Evolutionary conservation across 2,888 invertebrate genomes (phyloP), one percentile per base, ranked within the genome.

Genomic region (Lapara coniferarum): DNA sequence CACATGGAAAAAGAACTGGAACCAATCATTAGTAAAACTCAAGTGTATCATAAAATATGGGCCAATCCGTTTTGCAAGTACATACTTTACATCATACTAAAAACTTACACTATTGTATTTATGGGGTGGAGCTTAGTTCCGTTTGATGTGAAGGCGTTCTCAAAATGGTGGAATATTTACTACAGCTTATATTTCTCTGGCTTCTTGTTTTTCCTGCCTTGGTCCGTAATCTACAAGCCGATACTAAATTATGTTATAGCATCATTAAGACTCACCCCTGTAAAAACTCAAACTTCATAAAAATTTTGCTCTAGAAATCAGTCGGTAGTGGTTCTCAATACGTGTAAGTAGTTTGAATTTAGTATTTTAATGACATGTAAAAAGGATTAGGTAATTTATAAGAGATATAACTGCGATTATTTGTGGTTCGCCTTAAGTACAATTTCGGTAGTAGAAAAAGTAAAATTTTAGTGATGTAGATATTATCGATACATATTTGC

Each of bases 81-180:
- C 10, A 57, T 95, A 0, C 81, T 95, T 5, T 96, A 96, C 85
- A 77, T 95, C 0, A 52, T 96, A 6, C 88, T 96, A 0, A 96
- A 97, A 83, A 79, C 95, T 0, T 98, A 98, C 82, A 96, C 97
- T 0, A 95, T 97, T 58, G 93, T 97, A 10, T 97, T 97, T 78
- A 97, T 98, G 96, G 97, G 98, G 10, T 98, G 97, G 95, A 96
- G 96, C 78, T 88, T 98, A 58, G 91, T 95, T 12, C 96, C 97
- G 0, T 97, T 98, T 80, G 95, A 95, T 57, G 92, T 96, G 5
- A 94, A 98, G 72, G 95, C 95, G 6, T 96, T 94, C 76, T 88
- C 95, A 0, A 96, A 95, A 75, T 98, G 97, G 95, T 95, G 95
- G 88, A 85, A 83, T 0, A 95, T 96, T 0, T 97, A 95, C 77